Base-by-base conservation (phyloP, 2,113 vertebrate genomes). In the Grallaria varia region DNA sequence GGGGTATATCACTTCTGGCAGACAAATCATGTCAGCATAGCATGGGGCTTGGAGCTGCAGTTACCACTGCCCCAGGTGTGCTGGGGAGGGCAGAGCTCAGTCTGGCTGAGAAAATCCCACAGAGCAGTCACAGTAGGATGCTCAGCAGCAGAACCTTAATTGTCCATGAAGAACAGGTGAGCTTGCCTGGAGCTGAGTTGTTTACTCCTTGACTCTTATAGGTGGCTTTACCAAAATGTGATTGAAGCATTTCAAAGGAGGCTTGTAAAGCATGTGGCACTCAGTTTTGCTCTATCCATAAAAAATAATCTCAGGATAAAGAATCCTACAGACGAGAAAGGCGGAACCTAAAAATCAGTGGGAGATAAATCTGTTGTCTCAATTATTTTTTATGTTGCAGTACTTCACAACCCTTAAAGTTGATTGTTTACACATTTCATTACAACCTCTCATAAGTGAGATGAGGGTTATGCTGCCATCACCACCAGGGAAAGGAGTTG, bases 1-100 rank as follows among this genome's bases (percentile, higher is more conserved):
- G 74, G 35, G 77, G 37, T 2, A 0, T 15, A 24, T 47, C 59
- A 47, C n/a, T 31, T 37, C n/a, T 1, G 4, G 7, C 20, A 40
- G 20, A 12, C 13, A 30, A 77, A 18, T 67, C 35, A 59, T 49
- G n/a, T 42, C 33, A 6, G 28, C 6, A 4, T 30, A 76, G 35
- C 28, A 6, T 42, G 52, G 50, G 63, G 24, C 69, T 30, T 44
- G 42, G 58, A 89, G 30, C 47, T 73, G 33, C 28, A 35, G 58
- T 11, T 82, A 71, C 64, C 8, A 3, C 40, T 60, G 27, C 71
- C 37, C 16, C 28, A 62, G 62, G 39, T 49, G 35, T 76, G 50
- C 49, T 62, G 35, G 31, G 53, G 60, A 79, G 47, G 35, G 60
- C 73, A 93, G 73, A 79, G 67, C 35, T 59, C 67, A 45, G 30